Percentiles rank a stretch among this genome's conserved stretches.
These are phyloP conservation scores for Notospermus geniculatus DNA, from an alignment of 1,140 invertebrate species.

Conservation along the genomic window DNA sequence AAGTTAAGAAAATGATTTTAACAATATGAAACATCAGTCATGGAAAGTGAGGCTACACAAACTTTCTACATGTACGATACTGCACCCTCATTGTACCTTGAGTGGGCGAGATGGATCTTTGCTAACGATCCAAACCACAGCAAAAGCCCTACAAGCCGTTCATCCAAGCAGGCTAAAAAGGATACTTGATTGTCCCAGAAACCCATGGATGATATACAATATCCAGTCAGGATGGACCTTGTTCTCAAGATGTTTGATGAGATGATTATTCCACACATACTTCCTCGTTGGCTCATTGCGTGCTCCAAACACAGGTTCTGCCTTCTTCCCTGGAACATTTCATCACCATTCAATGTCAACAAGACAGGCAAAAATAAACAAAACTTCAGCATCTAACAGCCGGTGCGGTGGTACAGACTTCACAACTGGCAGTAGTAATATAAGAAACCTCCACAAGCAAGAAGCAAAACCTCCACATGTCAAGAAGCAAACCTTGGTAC, in stretches of 20 bases:
- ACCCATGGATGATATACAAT: slow-evolving; percentile 93
- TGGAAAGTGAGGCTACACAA: too few species aligned
- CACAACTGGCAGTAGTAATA: too few species aligned
- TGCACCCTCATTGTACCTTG: too few species aligned
- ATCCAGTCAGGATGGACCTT: slow-evolving; percentile 89
- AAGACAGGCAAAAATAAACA: slow-evolving; percentile 5
- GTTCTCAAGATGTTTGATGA: slow-evolving; percentile 72
- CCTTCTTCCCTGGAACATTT: background rate
- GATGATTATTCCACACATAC: slow-evolving; percentile 93
- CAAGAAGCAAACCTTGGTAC: too few species aligned
- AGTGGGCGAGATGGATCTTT: too few species aligned
- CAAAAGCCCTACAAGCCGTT: too few species aligned
- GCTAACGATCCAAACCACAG: too few species aligned
- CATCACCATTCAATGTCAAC: too few species aligned
- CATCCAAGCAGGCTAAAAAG: slow-evolving; percentile 31
- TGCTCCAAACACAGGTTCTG: slow-evolving; percentile 51
- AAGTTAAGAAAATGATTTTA: slow-evolving; percentile 1
- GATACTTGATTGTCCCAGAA: slow-evolving; percentile 67
- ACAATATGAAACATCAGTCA: too few species aligned
- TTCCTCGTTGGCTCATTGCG: slow-evolving; percentile 73
- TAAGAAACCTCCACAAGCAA: too few species aligned
- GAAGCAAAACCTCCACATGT: too few species aligned
- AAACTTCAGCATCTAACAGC: background rate
- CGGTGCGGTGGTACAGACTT: too few species aligned
- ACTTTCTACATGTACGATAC: background rate